Evolutionary conservation across 2,113 vertebrate species (phyloP).

Genomic region (Rhinopithecus roxellana): DNA sequence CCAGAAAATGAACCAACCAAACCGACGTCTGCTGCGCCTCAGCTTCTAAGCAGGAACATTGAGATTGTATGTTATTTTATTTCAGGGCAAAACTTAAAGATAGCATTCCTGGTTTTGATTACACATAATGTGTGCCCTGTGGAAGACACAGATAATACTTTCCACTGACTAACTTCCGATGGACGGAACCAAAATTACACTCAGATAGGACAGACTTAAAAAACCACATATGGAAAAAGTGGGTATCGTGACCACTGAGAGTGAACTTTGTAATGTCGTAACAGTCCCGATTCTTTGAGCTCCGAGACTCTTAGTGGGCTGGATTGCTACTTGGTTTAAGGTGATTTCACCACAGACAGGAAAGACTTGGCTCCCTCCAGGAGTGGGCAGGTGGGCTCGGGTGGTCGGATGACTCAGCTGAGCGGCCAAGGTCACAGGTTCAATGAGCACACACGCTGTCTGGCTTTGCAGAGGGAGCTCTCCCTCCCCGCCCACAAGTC

Average conservation of each 20-base stretch:
- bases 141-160: not conserved
- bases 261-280: fast-evolving
- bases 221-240: not conserved
- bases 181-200: not conserved
- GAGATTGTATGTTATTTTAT: not conserved
- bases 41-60: not conserved
- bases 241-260: fast-evolving
- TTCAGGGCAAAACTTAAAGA: constrained; percentile 6
- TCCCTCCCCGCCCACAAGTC: fast-evolving
- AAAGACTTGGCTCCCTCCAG: fast-evolving
- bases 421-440: not conserved
- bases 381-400: fast-evolving
- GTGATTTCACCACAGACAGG: not conserved
- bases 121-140: not conserved
- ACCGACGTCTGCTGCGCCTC: fast-evolving
- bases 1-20: not conserved
- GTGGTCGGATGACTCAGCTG: fast-evolving
- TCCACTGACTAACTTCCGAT: not conserved
- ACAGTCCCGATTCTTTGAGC: not conserved
- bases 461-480: fast-evolving
- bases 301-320: not conserved
- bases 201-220: fast-evolving
- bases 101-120: not conserved
- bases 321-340: fast-evolving
- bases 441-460: fast-evolving